Conservation (phyloP, 2,888 invertebrate genomes). For the Oeneis ivallda region DNA sequence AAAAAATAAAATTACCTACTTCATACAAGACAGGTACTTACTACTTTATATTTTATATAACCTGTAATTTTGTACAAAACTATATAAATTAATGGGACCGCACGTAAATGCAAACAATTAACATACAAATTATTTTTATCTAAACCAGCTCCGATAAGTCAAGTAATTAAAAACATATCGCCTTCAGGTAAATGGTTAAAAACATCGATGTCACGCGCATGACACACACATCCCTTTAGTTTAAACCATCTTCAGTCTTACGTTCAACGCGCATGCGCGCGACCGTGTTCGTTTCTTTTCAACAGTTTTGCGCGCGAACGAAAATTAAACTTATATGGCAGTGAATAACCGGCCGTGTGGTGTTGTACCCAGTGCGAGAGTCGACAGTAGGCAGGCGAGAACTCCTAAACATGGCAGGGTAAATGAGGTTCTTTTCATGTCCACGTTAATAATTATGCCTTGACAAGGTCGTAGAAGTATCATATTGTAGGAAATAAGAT, state of each 20-base stretch:
- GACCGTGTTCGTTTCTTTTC: conserved; percentile 66
- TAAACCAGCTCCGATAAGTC: conserved; percentile 19
- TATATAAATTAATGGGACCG: not conserved
- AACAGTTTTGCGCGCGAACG: conserved; percentile 43
- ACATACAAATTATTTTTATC: conserved; percentile 29
- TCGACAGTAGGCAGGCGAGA: conserved; percentile 57
- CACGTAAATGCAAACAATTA: conserved; percentile 22
- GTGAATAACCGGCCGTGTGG: conserved; percentile 71
- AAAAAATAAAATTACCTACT: no score
- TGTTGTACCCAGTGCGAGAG: conserved; percentile 68
- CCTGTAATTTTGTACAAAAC: not conserved
- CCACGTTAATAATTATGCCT: conserved; percentile 39
- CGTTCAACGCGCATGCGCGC: conserved; percentile 71
- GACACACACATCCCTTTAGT: conserved; percentile 50
- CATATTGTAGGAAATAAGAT: conserved; percentile 30
- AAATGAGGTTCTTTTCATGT: conserved; percentile 43
- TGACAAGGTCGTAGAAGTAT: conserved; percentile 32
- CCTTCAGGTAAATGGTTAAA: conserved; percentile 21
- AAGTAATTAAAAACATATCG: conserved; percentile 15
- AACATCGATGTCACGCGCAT: conserved; percentile 30
- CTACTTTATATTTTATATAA: not conserved
- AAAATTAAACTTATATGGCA: conserved; percentile 75
- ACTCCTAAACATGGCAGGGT: conserved; percentile 67
- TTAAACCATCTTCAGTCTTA: conserved; percentile 71
- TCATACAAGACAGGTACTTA: not conserved